These are phyloP conservation scores for Gandaritis pyraliata DNA, from an alignment of 2,888 invertebrate genomes.

Conservation along the genomic window DNA sequence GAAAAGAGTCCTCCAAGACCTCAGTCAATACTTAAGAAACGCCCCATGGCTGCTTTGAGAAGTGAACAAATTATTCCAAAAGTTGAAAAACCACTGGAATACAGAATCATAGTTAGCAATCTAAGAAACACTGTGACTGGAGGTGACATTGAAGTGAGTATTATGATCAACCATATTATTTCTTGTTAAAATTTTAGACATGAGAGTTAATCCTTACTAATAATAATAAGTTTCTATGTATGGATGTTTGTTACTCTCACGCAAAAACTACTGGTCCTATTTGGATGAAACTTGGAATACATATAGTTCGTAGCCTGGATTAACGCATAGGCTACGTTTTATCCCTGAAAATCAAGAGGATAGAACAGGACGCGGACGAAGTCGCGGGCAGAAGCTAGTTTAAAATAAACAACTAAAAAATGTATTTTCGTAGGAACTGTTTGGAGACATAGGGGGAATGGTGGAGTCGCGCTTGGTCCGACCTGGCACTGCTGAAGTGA, in stretches of 20 bases:
- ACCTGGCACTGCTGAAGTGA: constrained; percentile 95
- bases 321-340: too few relatives aligned
- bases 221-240: too few relatives aligned
- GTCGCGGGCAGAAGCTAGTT: too few relatives aligned
- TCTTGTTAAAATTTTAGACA: too few relatives aligned
- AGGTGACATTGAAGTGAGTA: constrained; percentile 92
- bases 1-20: constrained; percentile 75
- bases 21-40: constrained; percentile 79
- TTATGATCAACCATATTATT: background rate
- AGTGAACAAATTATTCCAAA: constrained; percentile 63
- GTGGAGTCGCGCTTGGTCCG: constrained; percentile 92
- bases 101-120: constrained; percentile 95
- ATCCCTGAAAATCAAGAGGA: too few relatives aligned
- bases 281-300: too few relatives aligned
- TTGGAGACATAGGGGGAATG: constrained; percentile 96
- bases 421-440: constrained; percentile 88
- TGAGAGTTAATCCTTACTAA: too few relatives aligned
- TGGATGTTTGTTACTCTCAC: too few relatives aligned
- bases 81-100: constrained; percentile 85
- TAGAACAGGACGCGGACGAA: too few relatives aligned
- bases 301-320: too few relatives aligned
- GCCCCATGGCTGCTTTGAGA: constrained; percentile 74
- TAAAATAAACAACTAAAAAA: too few relatives aligned
- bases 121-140: constrained; percentile 93
- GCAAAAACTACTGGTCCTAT: too few relatives aligned